phyloP scores from a whole-genome alignment of 2,888 invertebrate genomes.

The Epsilonema sp. region DNA sequence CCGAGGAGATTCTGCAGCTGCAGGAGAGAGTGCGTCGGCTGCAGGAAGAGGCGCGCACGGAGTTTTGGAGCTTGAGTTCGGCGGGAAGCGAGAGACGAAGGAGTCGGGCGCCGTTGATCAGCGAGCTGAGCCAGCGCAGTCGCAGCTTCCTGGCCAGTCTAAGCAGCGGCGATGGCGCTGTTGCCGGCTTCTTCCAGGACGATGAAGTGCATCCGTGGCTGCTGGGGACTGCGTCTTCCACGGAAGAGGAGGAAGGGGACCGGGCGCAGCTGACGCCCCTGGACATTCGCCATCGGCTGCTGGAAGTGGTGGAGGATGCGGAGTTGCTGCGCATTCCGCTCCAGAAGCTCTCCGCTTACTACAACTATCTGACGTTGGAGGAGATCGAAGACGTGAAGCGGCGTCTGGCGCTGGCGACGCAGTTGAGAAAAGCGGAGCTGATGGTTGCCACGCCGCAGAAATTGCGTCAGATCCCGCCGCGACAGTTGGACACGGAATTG shows the following conservation, averaged over 20 bases:
- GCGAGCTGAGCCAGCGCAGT: neutral
- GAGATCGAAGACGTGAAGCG: constrained; percentile 3
- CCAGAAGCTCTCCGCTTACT: neutral
- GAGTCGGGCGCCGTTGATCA: neutral
- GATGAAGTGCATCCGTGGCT: no score
- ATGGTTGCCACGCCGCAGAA: neutral
- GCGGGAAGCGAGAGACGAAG: neutral
- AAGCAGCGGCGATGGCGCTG: neutral
- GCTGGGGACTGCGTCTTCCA: no score
- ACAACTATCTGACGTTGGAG: constrained; percentile 1
- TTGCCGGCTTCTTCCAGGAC: neutral
- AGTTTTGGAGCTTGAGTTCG: neutral
- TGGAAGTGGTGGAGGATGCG: neutral
- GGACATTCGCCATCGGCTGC: neutral
- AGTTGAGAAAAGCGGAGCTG: neutral
- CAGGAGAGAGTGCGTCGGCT: neutral
- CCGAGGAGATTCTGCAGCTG: neutral
- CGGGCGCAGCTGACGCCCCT: neutral
- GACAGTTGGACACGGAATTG: no score
- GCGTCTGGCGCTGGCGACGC: neutral
- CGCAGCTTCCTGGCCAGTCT: neutral
- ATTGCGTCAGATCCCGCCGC: no score
- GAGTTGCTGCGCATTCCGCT: neutral
- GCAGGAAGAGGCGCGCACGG: no score
- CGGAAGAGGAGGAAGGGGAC: neutral